A percentile compares a stretch with the other conserved stretches of the same genome.
phyloP scores from a whole-genome alignment of 2,113 vertebrate genomes.

The Hassar affinis region DNA sequence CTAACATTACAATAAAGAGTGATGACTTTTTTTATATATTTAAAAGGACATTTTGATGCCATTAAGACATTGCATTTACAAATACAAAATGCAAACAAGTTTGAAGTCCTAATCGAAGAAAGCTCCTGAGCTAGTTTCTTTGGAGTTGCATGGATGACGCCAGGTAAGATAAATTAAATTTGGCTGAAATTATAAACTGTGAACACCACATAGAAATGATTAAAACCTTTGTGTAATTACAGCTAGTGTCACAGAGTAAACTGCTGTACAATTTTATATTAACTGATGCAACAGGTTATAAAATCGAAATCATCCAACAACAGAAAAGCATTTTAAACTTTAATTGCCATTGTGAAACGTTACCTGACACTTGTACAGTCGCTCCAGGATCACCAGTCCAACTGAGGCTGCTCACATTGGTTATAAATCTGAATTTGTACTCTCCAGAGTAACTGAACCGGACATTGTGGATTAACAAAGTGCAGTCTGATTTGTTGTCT shows the following conservation, averaged over 20 bases:
- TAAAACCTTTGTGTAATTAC: neutral
- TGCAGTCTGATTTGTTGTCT: slow-evolving; percentile 48
- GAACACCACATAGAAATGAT: neutral
- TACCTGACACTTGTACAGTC: slow-evolving; percentile 24
- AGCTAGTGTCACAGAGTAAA: neutral
- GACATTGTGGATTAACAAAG: slow-evolving; percentile 44
- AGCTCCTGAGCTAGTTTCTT: neutral
- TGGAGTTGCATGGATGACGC: neutral
- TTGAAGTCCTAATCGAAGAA: neutral
- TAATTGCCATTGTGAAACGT: neutral
- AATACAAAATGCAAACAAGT: neutral
- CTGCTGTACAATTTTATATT: no score
- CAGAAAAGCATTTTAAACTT: neutral
- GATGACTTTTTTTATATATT: no score
- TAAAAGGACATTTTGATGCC: no score
- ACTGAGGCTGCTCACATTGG: accelerated
- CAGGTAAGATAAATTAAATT: neutral
- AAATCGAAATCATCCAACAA: neutral
- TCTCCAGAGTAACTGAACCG: no score
- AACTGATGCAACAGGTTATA: neutral
- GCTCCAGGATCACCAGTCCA: slow-evolving; percentile 17
- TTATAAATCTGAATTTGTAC: slow-evolving; percentile 43
- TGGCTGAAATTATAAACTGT: neutral
- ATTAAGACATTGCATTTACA: no score
- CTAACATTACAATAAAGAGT: no score